Evolutionary conservation across 1,140 invertebrate species (phyloP).

Genomic region (Stegodyphus dumicola): DNA sequence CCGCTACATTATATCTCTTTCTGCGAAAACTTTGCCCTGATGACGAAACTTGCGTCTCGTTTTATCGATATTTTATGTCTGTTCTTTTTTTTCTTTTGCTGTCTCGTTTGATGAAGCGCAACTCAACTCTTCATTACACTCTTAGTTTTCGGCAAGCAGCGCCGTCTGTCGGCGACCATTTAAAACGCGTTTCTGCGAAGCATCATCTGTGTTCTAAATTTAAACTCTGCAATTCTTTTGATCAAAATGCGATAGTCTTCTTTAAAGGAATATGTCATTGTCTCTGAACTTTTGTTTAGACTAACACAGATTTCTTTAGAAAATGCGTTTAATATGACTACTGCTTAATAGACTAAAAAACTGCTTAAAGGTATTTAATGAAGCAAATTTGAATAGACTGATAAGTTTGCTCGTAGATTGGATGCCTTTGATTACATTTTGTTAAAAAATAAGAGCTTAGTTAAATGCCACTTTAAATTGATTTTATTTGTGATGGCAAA

Average conservation of each 20-base stretch:
- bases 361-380: no score
- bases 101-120: conserved; percentile 1
- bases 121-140: neutral
- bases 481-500: no score
- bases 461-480: no score
- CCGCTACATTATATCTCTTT: conserved; percentile 6
- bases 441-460: no score
- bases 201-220: neutral
- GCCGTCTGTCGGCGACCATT: neutral
- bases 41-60: conserved; percentile 4
- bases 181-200: neutral
- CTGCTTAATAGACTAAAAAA: no score
- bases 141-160: neutral
- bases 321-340: no score
- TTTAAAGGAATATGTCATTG: no score
- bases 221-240: neutral
- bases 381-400: no score
- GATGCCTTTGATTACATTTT: no score
- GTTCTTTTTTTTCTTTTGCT: neutral
- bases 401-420: no score
- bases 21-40: neutral
- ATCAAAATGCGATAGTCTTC: neutral
- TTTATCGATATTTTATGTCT: conserved; percentile 17
- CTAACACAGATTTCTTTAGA: no score
- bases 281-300: no score